Evolutionary conservation across 2,113 vertebrate species (phyloP), one percentile per base, ranked within the genome.

Genomic region (Mus pahari): DNA sequence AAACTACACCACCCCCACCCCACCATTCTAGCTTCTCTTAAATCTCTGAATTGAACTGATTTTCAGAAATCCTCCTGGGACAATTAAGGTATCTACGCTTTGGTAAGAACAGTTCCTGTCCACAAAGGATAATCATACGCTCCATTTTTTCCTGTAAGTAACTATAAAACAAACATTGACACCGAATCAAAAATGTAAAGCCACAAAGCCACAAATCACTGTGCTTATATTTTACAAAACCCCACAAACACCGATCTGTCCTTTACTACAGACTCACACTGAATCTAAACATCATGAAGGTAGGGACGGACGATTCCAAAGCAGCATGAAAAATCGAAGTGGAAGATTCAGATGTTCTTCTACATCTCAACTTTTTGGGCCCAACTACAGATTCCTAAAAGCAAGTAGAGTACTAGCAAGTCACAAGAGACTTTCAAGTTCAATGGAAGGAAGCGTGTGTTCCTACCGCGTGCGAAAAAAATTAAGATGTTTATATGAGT

Each of bases 391-490:
- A 82, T 86, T 90, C 77, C 78, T 86, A 93, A 94, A 95, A 33
- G 60, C 64, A 75, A 74, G 66, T 50, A 48, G 26, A 89, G 87
- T 36, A 73, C 39, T 28, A 19, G 89, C 11, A 42, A 89, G 64
- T 78, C 55, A 4, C 16, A 70, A 64, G 42, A 89, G 60, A 83
- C 78, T 95, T 91, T 68, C 86, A 97, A 96, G 83, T 95, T 92
- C n/a, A 84, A 91, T 31, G 7, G 70, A 5, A 68, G 70, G 26
- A 24, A 64, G 2, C 64, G 39, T 53, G 82, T 26, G 70, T 60
- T 89, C 55, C 19, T n/a, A 83, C 55, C 74, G 78, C 48, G 31
- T 7, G 89, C 26, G 81, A 86, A n/a, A n/a, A 20, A 45, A 26
- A 71, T 36, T 48, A 48, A 55, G 8, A n/a, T 58, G 58, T 26